Conservation (phyloP, 35 echinoderm and acorn worm genomes). For the Hemicentrotus pulcherrimus region DNA sequence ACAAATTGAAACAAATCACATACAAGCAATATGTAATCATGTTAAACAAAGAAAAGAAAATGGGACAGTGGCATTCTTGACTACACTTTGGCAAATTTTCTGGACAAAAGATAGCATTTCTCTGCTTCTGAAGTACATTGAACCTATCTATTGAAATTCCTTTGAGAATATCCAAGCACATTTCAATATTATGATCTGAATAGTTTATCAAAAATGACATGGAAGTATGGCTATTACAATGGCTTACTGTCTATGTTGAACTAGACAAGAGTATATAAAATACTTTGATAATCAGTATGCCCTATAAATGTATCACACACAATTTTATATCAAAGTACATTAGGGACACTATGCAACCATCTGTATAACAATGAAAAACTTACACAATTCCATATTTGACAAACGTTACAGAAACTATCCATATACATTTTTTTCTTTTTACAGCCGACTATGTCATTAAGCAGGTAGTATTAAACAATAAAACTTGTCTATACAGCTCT, state of each 20-base stretch:
- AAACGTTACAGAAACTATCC: not conserved
- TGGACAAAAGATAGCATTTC: not conserved
- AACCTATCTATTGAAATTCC: not conserved
- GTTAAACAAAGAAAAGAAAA: not conserved
- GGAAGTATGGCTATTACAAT: not conserved
- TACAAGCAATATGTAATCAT: not conserved
- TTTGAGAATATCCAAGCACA: not conserved
- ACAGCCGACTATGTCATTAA: not conserved
- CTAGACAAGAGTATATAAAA: not conserved
- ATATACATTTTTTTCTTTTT: not conserved
- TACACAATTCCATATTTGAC: not conserved
- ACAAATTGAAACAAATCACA: not conserved
- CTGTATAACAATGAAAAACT: not conserved
- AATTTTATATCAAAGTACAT: not conserved
- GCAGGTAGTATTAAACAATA: not conserved
- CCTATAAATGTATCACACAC: conserved; percentile 4
- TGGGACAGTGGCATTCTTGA: not conserved
- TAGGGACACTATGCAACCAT: not conserved
- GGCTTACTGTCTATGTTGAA: not conserved
- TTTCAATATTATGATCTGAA: not conserved
- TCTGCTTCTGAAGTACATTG: not conserved
- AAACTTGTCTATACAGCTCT: not conserved
- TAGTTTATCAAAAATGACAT: not conserved
- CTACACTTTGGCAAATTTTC: not conserved
- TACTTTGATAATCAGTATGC: not conserved